These are phyloP conservation scores for Martes martes DNA, from an alignment of 2,113 vertebrate species.

Conservation along the genomic window DNA sequence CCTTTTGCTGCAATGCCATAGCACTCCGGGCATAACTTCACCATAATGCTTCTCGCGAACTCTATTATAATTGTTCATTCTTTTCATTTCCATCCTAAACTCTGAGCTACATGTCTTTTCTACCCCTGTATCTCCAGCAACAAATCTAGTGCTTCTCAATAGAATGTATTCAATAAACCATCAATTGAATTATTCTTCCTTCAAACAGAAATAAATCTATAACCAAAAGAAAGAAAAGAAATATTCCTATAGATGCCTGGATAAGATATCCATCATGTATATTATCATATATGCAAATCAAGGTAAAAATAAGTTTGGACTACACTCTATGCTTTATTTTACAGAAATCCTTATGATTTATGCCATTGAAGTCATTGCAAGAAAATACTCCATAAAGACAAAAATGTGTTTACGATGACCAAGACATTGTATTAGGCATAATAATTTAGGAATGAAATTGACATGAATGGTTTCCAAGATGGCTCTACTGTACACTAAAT, in stretches of 20 bases:
- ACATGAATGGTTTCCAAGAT: neutral
- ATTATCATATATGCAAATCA: neutral
- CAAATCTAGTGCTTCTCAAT: neutral
- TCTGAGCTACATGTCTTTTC: neutral
- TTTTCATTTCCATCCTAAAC: neutral
- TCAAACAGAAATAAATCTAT: neutral
- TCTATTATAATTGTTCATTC: neutral
- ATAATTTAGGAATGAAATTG: conserved; percentile 21
- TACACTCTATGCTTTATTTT: neutral
- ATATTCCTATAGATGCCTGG: neutral
- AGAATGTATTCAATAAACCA: neutral
- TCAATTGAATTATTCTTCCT: neutral
- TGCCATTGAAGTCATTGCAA: neutral
- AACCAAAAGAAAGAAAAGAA: neutral
- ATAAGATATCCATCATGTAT: neutral
- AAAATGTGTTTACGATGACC: neutral
- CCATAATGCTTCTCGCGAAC: neutral
- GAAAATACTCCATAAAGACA: neutral
- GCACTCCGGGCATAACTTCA: neutral
- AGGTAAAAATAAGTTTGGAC: neutral
- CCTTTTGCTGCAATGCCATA: neutral
- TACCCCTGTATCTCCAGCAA: neutral
- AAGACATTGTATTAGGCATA: neutral
- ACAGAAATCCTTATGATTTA: neutral
- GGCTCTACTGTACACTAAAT: neutral